A percentile compares a stretch with the other conserved stretches of the same genome.
Evolutionary conservation across 1,140 invertebrate genomes (phyloP).

Genomic region (Ips typographus): DNA sequence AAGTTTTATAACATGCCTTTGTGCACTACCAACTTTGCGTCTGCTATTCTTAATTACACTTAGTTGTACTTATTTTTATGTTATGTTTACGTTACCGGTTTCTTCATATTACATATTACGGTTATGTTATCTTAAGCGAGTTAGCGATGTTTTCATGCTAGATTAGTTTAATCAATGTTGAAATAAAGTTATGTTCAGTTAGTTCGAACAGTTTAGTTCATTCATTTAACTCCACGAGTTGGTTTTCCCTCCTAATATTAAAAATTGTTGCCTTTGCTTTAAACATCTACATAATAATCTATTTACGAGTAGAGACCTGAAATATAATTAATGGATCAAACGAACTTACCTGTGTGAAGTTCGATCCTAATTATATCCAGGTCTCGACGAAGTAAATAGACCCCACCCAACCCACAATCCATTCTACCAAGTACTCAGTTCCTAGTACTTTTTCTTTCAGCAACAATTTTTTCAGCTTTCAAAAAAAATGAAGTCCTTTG

Average conservation of each 20-base stretch:
- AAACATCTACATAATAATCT: constrained; percentile 21
- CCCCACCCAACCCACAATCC: too few species aligned
- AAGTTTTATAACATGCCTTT: constrained; percentile 23
- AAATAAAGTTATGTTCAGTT: background rate
- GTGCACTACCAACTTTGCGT: background rate
- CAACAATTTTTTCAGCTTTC: too few species aligned
- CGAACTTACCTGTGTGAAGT: too few species aligned
- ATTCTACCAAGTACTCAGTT: too few species aligned
- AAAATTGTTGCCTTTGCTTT: constrained; percentile 11
- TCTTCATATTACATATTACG: constrained; percentile 3
- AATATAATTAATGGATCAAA: constrained; percentile 2
- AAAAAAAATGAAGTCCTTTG: too few species aligned
- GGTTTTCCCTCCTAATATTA: background rate
- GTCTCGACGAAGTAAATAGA: too few species aligned
- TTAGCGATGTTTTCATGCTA: too few species aligned
- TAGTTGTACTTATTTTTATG: constrained; percentile 3
- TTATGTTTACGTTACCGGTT: constrained; percentile 1
- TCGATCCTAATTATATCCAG: too few species aligned
- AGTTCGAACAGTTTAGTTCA: background rate
- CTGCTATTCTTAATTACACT: background rate
- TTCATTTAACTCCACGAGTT: background rate
- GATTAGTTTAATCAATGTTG: background rate
- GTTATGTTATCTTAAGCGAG: background rate
- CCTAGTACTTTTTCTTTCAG: too few species aligned
- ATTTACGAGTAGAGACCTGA: constrained; percentile 16